Percentiles rank a stretch among this genome's conserved stretches.
Conservation (phyloP, 2,113 vertebrate genomes). For the Thunnus thynnus region DNA sequence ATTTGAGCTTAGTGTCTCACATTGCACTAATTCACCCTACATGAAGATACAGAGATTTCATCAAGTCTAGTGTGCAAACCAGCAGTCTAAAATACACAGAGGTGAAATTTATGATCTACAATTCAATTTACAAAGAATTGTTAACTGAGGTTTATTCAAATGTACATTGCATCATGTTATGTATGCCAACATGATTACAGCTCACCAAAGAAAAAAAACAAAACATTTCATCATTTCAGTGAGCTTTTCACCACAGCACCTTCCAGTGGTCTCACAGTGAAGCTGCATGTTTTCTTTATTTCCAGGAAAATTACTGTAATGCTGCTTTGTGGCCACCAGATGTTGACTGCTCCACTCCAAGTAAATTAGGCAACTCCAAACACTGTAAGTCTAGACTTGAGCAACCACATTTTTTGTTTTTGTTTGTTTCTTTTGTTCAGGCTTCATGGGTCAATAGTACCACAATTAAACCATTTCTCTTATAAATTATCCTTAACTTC, state of each 20-base stretch:
- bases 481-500: not conserved
- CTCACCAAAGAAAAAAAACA: not conserved
- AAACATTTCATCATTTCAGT: too few relatives aligned
- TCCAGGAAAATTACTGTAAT: conserved; percentile 24
- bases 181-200: not conserved
- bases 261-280: not conserved
- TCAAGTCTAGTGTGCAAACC: too few relatives aligned
- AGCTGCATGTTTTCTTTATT: not conserved
- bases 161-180: too few relatives aligned
- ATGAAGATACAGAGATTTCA: too few relatives aligned
- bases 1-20: too few relatives aligned
- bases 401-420: not conserved
- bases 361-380: not conserved
- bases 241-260: not conserved
- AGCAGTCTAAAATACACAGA: too few relatives aligned
- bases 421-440: too few relatives aligned
- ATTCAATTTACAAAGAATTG: too few relatives aligned
- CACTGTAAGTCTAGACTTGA: not conserved
- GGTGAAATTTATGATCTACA: too few relatives aligned
- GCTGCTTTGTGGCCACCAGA: conserved; percentile 51
- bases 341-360: conserved; percentile 43
- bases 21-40: too few relatives aligned
- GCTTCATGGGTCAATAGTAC: too few relatives aligned
- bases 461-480: not conserved
- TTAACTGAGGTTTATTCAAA: not conserved